Conservation (phyloP, 2,888 invertebrate species). For the Physocephala rufipes region DNA sequence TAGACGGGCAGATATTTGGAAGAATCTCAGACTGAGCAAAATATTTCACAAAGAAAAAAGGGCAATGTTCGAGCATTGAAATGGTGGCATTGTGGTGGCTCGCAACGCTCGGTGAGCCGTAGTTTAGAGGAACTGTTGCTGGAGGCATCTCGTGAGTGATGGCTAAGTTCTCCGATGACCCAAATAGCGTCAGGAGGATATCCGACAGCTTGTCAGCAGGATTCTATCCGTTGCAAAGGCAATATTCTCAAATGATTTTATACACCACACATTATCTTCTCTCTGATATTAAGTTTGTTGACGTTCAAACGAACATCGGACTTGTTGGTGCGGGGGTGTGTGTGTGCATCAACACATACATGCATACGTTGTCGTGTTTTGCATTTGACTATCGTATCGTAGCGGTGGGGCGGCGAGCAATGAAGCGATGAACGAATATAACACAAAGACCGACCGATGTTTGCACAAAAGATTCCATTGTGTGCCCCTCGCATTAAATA, state of each 20-base stretch:
- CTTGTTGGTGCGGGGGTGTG: background rate
- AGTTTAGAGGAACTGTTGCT: slow-evolving; percentile 29
- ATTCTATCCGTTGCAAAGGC: slow-evolving; percentile 21
- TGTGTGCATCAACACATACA: background rate
- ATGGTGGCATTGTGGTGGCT: background rate
- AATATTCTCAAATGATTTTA: background rate
- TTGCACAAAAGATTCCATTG: slow-evolving; percentile 33
- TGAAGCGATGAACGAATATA: background rate
- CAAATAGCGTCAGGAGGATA: slow-evolving; percentile 35
- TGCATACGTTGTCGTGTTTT: background rate
- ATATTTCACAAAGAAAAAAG: too few relatives aligned
- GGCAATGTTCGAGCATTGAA: too few relatives aligned
- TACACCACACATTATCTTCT: slow-evolving; percentile 10
- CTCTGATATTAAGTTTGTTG: background rate
- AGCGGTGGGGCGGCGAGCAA: background rate
- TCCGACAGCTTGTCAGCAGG: slow-evolving; percentile 36
- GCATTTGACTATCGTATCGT: background rate
- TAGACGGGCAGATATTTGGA: too few relatives aligned
- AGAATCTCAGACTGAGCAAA: too few relatives aligned
- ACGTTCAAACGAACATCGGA: background rate
- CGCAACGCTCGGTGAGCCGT: slow-evolving; percentile 15
- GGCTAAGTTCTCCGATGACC: slow-evolving; percentile 36
- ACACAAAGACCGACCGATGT: slow-evolving; percentile 10
- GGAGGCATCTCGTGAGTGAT: slow-evolving; percentile 31
- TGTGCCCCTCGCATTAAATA: slow-evolving; percentile 31